Evolutionary conservation across 1,140 invertebrate species (phyloP).

Genomic region (Ditylenchus dipsaci): DNA sequence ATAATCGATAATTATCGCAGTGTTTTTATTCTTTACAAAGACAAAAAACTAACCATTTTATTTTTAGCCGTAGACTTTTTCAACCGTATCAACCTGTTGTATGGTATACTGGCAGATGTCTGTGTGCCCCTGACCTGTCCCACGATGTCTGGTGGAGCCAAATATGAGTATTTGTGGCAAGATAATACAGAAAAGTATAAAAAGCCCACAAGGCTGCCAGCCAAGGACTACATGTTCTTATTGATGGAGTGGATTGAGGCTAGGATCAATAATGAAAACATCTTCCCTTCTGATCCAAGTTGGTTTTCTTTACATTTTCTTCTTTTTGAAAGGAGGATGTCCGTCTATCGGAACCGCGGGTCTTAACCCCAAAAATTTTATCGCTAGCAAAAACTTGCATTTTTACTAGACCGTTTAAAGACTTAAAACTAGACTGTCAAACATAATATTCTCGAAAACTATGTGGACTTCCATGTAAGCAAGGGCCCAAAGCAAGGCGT

Average conservation of each 20-base stretch:
- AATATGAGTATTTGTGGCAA: conserved; percentile 87
- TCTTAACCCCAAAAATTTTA: too few relatives aligned
- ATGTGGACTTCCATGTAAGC: too few relatives aligned
- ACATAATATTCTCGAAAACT: too few relatives aligned
- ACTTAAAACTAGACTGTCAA: too few relatives aligned
- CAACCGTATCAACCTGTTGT: conserved; percentile 85
- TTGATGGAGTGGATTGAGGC: conserved; percentile 90
- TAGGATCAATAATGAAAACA: conserved; percentile 83
- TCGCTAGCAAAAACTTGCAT: too few relatives aligned
- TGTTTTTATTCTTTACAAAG: too few relatives aligned
- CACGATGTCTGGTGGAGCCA: conserved; percentile 79
- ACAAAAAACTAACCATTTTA: too few relatives aligned
- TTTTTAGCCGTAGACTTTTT: conserved; percentile 90
- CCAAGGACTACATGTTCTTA: conserved; percentile 77
- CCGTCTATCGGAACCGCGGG: too few relatives aligned
- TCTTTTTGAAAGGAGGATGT: conserved; percentile 7
- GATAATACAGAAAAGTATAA: conserved; percentile 75
- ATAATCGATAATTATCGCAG: too few relatives aligned
- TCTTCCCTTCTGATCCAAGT: conserved; percentile 78
- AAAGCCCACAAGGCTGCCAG: conserved; percentile 80
- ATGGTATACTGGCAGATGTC: conserved; percentile 79
- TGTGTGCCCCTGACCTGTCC: conserved; percentile 81
- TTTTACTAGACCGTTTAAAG: too few relatives aligned
- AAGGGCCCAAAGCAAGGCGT: too few relatives aligned
- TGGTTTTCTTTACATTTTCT: conserved; percentile 36